These are phyloP conservation scores for Pseudochirops cupreus DNA, from an alignment of 2,797 vertebrate genomes.

Conservation along the genomic window DNA sequence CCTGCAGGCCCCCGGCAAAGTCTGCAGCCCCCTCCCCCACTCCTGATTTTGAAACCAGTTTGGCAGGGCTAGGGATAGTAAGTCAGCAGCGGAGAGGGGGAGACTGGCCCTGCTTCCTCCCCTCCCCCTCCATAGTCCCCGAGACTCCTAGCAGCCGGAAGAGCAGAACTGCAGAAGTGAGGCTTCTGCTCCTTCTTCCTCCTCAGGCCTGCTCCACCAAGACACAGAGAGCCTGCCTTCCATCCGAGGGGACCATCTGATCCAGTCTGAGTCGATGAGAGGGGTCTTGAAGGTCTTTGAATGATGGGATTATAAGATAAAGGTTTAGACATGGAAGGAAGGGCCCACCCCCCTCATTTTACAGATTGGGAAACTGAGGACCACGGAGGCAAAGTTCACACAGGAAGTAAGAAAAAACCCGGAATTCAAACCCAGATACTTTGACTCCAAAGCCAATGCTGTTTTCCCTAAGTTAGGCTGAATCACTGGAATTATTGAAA, in stretches of 20 bases:
- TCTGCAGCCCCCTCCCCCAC: not conserved
- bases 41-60: not conserved
- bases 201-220: not conserved
- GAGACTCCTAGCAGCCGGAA: not conserved
- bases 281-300: not conserved
- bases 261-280: not conserved
- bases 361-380: not conserved
- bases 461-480: not conserved
- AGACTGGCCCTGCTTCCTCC: not conserved
- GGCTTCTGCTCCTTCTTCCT: not conserved
- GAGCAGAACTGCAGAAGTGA: not conserved
- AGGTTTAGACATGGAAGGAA: not conserved
- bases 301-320: not conserved
- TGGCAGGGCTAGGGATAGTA: not conserved
- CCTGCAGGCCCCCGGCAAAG: not conserved
- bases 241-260: not conserved
- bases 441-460: not conserved
- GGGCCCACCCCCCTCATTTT: not conserved
- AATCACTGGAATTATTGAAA: not conserved
- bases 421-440: not conserved
- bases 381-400: not conserved
- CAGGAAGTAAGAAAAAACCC: not conserved
- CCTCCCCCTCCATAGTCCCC: not conserved
- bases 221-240: not conserved
- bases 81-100: not conserved